A percentile compares a stretch with the other conserved stretches of the same genome.
These are phyloP conservation scores for Galbula dea DNA, from an alignment of 2,113 vertebrate genomes.

Conservation along the genomic window DNA sequence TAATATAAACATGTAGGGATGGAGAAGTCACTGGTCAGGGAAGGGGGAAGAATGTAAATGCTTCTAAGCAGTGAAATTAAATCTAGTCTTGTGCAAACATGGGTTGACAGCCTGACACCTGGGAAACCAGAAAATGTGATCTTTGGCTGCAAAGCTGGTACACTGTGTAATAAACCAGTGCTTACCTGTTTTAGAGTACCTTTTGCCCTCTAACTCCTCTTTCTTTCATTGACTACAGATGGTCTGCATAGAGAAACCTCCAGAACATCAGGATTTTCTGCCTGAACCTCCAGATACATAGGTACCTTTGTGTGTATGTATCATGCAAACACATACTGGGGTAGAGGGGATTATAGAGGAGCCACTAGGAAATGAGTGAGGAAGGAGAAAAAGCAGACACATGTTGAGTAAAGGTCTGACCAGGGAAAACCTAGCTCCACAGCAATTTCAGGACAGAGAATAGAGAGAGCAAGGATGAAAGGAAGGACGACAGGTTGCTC, in stretches of 20 bases:
- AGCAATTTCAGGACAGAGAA: too few species aligned
- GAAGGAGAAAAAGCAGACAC: not conserved
- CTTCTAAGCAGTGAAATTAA: not conserved
- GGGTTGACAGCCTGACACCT: not conserved
- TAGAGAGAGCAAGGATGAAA: too few species aligned
- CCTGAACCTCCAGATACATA: not conserved
- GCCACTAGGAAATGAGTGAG: not conserved
- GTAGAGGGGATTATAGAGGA: not conserved
- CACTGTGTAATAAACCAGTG: not conserved
- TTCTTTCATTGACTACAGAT: not conserved
- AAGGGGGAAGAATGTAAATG: not conserved
- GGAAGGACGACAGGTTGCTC: not conserved
- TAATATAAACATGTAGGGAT: not conserved
- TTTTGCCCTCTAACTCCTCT: not conserved
- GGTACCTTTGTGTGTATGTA: not conserved
- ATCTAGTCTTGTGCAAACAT: not conserved
- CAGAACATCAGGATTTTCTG: not conserved
- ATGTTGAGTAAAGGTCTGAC: not conserved
- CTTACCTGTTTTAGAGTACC: not conserved
- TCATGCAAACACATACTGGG: not conserved
- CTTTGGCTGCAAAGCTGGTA: not conserved
- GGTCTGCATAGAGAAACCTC: not conserved
- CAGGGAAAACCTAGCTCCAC: not conserved
- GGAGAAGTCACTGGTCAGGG: not conserved
- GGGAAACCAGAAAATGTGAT: not conserved